Base-by-base conservation (phyloP, 2,113 vertebrate genomes). In the Microcebus griseorufus region DNA sequence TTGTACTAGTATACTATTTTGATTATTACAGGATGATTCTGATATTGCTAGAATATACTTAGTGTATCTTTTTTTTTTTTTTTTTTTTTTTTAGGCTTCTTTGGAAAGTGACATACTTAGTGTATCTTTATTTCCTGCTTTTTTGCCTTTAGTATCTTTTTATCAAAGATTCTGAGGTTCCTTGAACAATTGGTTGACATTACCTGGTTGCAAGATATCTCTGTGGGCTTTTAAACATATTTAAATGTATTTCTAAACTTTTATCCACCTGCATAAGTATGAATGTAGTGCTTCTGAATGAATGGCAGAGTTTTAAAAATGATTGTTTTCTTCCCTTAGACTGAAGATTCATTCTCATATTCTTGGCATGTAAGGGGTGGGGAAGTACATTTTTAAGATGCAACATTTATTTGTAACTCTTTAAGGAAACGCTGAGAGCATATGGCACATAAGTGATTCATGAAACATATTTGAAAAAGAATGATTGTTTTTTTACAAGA, bases 171-270 rank as follows among this genome's bases (percentile, higher is more conserved):
- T 78, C 87, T 64, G 17, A 93, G 45, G 62, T 67, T 72, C 45
- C 78, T 93, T 27, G 25, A 70, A 73, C 23, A 81, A 76, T 69
- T 80, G 60, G 45, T 37, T 70, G 67, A 90, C 58, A 90, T 17
- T 65, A 72, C 39, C 45, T 90, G 81, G 94, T 79, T 83, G 12
- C 17, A 73, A 82, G 53, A 83, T 90, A 64, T 85, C 58, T 96
- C 80, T 82, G 23, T 7, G 17, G 76, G 27, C 13, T 93, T 94
- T 96, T 80, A 65, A 84, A n/a, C 20, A 79, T 88, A 62, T 34
- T 90, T 85, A 90, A 94, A 82, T 87, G 73, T 37, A 79, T 95
- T 90, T 90, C 75, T 93, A 82, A 86, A 83, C 62, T 93, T 93
- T 93, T 45, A 82, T 87, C 82, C 45, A 95, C 34, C 65, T 90